A percentile compares a stretch with the other conserved stretches of the same genome.
phyloP scores from a whole-genome alignment of 2,113 vertebrate species.

The Ophthalmolycus amberensis region DNA sequence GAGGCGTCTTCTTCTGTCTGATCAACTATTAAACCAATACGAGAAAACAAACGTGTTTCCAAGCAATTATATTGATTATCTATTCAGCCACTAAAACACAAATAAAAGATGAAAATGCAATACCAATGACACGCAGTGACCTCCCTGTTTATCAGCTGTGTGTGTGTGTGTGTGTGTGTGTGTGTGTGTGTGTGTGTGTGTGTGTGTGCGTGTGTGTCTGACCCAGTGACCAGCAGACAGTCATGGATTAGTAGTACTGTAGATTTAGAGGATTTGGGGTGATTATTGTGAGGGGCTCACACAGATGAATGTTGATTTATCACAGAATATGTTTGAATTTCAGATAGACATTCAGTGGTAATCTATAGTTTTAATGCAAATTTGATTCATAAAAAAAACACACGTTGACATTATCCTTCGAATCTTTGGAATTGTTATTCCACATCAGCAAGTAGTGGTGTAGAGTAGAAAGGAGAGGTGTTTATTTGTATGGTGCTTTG shows the following conservation, averaged over 20 bases:
- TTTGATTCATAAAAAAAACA: neutral
- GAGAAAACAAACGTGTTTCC: too few relatives aligned
- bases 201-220: conserved; percentile 32
- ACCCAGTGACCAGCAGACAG: conserved; percentile 63
- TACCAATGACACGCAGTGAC: neutral
- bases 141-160: neutral
- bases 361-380: neutral
- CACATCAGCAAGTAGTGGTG: neutral
- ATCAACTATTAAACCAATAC: neutral
- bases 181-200: conserved; percentile 18
- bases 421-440: neutral
- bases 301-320: conserved; percentile 7
- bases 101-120: too few relatives aligned
- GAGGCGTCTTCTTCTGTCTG: neutral
- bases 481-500: neutral
- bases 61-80: too few relatives aligned
- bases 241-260: conserved; percentile 51
- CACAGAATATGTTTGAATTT: neutral
- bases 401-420: neutral
- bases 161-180: neutral
- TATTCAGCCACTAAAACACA: too few relatives aligned
- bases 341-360: neutral
- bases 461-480: neutral
- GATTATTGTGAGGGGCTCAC: neutral
- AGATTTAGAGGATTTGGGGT: conserved; percentile 26